Conservation (phyloP, 2,888 invertebrate species). For the Catocala fraxini region DNA sequence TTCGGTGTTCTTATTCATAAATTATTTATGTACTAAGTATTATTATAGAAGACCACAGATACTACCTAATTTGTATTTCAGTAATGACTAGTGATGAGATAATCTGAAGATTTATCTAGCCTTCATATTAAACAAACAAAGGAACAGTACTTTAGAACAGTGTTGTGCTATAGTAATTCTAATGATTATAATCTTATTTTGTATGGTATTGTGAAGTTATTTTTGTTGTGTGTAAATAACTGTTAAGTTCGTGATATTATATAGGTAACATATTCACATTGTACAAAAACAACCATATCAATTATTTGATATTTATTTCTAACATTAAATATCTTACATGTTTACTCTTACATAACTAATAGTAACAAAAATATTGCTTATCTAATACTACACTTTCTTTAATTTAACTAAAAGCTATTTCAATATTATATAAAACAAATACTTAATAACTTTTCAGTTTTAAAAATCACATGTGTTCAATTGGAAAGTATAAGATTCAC, state of each 20-base stretch:
- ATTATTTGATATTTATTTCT: slow-evolving; percentile 80
- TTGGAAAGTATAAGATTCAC: slow-evolving; percentile 28
- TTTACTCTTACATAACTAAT: slow-evolving; percentile 71
- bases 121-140: too few relatives aligned
- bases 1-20: not conserved
- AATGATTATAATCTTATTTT: not conserved
- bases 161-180: too few relatives aligned
- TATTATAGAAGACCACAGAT: not conserved
- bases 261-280: slow-evolving; percentile 38
- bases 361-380: slow-evolving; percentile 85
- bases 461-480: slow-evolving; percentile 42
- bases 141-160: too few relatives aligned
- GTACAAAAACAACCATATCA: slow-evolving; percentile 60
- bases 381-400: slow-evolving; percentile 59
- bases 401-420: slow-evolving; percentile 42
- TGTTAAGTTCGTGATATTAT: slow-evolving; percentile 8
- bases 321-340: slow-evolving; percentile 77
- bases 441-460: slow-evolving; percentile 27
- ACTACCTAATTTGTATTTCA: not conserved
- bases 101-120: not conserved
- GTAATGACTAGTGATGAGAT: not conserved
- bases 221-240: not conserved
- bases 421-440: slow-evolving; percentile 42
- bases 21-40: not conserved
- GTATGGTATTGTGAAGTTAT: not conserved